phyloP scores from a whole-genome alignment of 2,113 vertebrate species.

The Poecile atricapillus region DNA sequence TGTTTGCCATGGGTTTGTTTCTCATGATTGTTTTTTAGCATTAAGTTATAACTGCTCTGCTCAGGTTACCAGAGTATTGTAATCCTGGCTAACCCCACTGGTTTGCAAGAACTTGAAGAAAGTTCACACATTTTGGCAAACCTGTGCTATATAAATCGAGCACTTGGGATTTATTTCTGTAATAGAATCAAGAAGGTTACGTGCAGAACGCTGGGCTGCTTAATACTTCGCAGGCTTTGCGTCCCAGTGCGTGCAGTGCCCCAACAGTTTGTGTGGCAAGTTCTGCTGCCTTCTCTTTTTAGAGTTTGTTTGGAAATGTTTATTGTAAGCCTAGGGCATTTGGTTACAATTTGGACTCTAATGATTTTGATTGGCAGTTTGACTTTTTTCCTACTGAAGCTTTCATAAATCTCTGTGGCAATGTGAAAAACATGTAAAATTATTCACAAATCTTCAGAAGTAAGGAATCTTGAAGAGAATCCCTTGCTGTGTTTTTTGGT shows the following conservation, averaged over 20 bases:
- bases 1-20: background rate
- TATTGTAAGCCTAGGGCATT: background rate
- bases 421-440: background rate
- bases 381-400: background rate
- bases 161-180: constrained; percentile 5
- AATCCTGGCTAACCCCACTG: constrained; percentile 3
- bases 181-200: background rate
- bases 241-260: background rate
- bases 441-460: background rate
- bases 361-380: background rate
- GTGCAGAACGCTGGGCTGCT: background rate
- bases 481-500: background rate
- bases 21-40: background rate
- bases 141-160: background rate
- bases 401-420: background rate
- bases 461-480: background rate
- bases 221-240: background rate
- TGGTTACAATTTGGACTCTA: constrained; percentile 1
- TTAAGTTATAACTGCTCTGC: background rate
- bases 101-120: background rate
- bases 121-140: constrained; percentile 30
- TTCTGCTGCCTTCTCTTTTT: background rate
- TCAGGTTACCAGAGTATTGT: background rate
- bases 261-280: background rate
- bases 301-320: constrained; percentile 2